A percentile compares a stretch with the other conserved stretches of the same genome.
phyloP scores from a whole-genome alignment of 1,140 invertebrate genomes.

The Coboldia fuscipes region DNA sequence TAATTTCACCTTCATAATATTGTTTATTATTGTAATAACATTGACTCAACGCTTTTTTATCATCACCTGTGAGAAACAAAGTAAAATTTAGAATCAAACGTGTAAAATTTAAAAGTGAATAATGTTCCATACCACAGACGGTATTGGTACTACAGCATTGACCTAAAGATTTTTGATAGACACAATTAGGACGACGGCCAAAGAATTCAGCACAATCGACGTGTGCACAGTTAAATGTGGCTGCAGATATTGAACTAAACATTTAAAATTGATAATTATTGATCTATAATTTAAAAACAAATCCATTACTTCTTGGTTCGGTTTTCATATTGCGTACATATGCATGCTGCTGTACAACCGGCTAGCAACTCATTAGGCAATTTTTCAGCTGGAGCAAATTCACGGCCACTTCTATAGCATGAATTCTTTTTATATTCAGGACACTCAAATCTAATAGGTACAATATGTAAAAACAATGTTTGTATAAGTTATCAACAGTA shows the following conservation, averaged over 20 bases:
- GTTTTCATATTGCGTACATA: background rate
- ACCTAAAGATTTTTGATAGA: slow-evolving; percentile 18
- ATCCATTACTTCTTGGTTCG: background rate
- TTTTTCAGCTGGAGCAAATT: background rate
- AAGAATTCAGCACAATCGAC: slow-evolving; percentile 25
- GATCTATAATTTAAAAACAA: background rate
- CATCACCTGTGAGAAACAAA: slow-evolving; percentile 5
- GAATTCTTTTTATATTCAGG: background rate
- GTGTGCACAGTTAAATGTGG: slow-evolving; percentile 18
- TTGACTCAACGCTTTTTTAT: slow-evolving; percentile 17
- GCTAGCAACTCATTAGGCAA: background rate
- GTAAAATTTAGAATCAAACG: background rate
- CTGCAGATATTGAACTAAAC: background rate
- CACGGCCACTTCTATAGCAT: slow-evolving; percentile 1
- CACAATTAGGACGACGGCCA: slow-evolving; percentile 16
- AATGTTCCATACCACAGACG: slow-evolving; percentile 18
- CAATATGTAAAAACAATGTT: background rate
- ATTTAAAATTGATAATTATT: background rate
- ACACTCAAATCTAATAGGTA: slow-evolving; percentile 2
- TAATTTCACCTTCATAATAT: slow-evolving; percentile 24
- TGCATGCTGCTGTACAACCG: background rate
- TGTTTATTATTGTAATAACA: slow-evolving; percentile 23
- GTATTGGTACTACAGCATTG: slow-evolving; percentile 21
- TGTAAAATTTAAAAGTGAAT: background rate
- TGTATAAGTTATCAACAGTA: background rate